A percentile compares a stretch with the other conserved stretches of the same genome.
These are phyloP conservation scores for Drosophila kurseongensis DNA, from an alignment of 1,140 invertebrate species.

Conservation along the genomic window DNA sequence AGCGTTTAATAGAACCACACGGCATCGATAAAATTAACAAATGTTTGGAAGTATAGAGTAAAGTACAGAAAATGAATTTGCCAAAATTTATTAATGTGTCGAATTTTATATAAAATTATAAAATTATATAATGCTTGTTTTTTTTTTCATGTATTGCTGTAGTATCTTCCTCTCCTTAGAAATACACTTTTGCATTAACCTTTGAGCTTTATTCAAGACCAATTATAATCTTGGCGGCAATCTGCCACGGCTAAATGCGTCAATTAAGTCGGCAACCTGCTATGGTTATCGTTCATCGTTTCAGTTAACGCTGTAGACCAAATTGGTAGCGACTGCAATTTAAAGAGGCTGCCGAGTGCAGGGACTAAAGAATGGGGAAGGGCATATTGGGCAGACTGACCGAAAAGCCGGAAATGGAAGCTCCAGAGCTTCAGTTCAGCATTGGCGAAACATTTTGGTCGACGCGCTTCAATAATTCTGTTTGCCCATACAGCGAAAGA, in stretches of 20 bases:
- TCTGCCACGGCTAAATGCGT: constrained; percentile 1
- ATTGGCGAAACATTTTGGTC: constrained; percentile 47
- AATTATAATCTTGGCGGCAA: constrained; percentile 21
- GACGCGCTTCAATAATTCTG: constrained; percentile 79
- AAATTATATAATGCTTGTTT: too few relatives aligned
- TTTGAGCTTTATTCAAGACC: constrained; percentile 7
- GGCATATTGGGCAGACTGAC: constrained; percentile 12
- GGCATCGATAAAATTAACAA: too few relatives aligned
- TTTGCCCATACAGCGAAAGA: constrained; percentile 49
- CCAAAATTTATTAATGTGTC: too few relatives aligned
- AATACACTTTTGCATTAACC: too few relatives aligned
- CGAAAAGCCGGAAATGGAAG: constrained; percentile 45
- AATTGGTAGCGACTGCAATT: constrained; percentile 50
- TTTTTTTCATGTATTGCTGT: too few relatives aligned
- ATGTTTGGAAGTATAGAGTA: too few relatives aligned
- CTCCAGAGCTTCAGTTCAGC: constrained; percentile 20
- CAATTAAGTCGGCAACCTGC: constrained; percentile 17
- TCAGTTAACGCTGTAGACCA: constrained; percentile 39
- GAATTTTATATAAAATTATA: too few relatives aligned
- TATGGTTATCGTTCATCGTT: constrained; percentile 44
- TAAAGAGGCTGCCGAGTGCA: constrained; percentile 11
- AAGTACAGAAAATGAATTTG: too few relatives aligned
- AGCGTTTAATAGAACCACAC: too few relatives aligned
- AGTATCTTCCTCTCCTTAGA: too few relatives aligned
- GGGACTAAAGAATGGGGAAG: background rate